phyloP scores from a whole-genome alignment of 2,113 vertebrate genomes.

The Pangasianodon hypophthalmus region DNA sequence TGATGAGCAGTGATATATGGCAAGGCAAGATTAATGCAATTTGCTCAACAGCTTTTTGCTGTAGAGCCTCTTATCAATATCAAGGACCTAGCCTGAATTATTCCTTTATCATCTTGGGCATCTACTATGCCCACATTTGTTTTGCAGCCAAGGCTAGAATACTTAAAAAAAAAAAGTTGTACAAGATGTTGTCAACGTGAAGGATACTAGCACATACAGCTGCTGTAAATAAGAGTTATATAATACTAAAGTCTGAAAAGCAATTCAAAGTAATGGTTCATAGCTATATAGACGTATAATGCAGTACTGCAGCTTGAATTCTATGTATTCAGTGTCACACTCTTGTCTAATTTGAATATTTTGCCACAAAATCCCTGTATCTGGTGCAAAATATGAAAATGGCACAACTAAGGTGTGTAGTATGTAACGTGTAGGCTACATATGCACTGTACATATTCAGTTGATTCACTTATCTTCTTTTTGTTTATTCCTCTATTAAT shows the following conservation, averaged over 20 bases:
- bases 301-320: slow-evolving; percentile 29
- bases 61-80: slow-evolving; percentile 54
- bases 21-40: slow-evolving; percentile 56
- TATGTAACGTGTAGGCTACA: neutral
- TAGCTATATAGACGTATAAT: slow-evolving; percentile 11
- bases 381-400: slow-evolving; percentile 14
- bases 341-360: slow-evolving; percentile 29
- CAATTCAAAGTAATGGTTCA: neutral
- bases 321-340: slow-evolving; percentile 29
- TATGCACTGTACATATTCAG: neutral
- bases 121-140: slow-evolving; percentile 53
- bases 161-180: slow-evolving; percentile 37
- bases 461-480: neutral
- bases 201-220: slow-evolving; percentile 32
- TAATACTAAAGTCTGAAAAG: slow-evolving; percentile 21
- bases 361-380: neutral
- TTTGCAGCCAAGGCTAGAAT: slow-evolving; percentile 51
- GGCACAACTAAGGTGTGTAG: neutral
- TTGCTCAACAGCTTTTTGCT: slow-evolving; percentile 57
- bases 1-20: slow-evolving; percentile 55
- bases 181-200: slow-evolving; percentile 55
- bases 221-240: slow-evolving; percentile 40
- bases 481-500: neutral
- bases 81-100: slow-evolving; percentile 62
- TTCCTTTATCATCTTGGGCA: slow-evolving; percentile 52